Evolutionary conservation across 2,797 vertebrate species (phyloP), one percentile per base, ranked within the genome.

Genomic region (Esox masquinongy): DNA sequence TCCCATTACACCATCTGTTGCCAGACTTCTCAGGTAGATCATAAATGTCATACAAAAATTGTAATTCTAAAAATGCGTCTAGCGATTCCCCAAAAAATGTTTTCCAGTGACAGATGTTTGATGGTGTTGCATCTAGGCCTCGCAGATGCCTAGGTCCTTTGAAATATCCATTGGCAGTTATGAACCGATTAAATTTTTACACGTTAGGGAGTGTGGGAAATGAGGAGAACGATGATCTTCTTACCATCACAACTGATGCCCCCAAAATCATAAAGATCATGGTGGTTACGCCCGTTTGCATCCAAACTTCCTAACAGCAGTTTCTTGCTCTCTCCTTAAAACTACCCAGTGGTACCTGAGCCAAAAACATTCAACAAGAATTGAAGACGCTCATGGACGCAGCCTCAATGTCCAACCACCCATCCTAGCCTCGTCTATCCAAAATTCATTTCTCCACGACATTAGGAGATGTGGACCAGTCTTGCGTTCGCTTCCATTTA

Each of bases 261-360:
- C 95, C 94, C 89, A 94, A 89, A 87, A 96, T 92, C 94, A 95
- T 92, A 91, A 96, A 95, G 89, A 96, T 95, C 95, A 95, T 95
- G 90, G 92, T 94, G 92, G 78, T 93, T 94, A 82, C 91, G 90
- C 90, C 92, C 92, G 93, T 90, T 93, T 91, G 89, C 93, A 92
- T 91, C 89, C 90, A 91, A 76, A 88, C 88, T 92, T 87, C 84
- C 87, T 79, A 77, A 90, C 88, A 80, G 87, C 86, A 73, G 84
- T 83, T 86, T 91, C 87, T 88, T 29, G 22, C 50, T 68, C 16
- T 50, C 64, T 63, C 29, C 3, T 11, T 26, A 64, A 16, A 67
- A 67, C 64, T 6, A 17, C 15, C 63, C 26, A 31, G 24, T 61
- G 56, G 6, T 67, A 67, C 64, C 64, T 34, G 26, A 7, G 31